Conservation (phyloP, 2,113 vertebrate species). For the Hepsetus odoe region DNA sequence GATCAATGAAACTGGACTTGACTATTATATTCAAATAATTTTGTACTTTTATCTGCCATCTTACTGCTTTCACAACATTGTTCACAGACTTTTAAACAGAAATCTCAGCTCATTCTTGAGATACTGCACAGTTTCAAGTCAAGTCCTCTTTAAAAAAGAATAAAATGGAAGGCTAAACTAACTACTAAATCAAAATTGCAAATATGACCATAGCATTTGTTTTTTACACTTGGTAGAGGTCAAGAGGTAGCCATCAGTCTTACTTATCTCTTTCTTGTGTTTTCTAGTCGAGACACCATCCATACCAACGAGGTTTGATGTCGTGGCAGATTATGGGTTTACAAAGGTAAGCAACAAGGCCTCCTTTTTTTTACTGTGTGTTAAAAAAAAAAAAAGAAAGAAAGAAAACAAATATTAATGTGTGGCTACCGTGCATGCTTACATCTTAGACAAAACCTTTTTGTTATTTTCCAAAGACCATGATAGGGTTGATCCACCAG, state of each 20-base stretch:
- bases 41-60: no score
- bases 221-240: no score
- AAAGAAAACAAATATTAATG: neutral
- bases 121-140: no score
- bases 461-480: slow-evolving; percentile 69
- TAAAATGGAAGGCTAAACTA: no score
- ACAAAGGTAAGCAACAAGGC: slow-evolving; percentile 78
- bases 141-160: no score
- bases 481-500: slow-evolving; percentile 82
- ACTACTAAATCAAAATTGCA: no score
- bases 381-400: neutral
- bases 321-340: slow-evolving; percentile 81
- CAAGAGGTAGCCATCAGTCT: neutral
- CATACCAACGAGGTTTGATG: slow-evolving; percentile 82
- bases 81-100: neutral
- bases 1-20: no score
- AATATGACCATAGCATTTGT: no score
- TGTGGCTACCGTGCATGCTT: neutral
- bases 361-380: neutral
- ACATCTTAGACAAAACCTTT: neutral
- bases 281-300: slow-evolving; percentile 75
- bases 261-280: slow-evolving; percentile 22
- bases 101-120: neutral
- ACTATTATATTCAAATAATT: no score
- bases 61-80: no score